phyloP scores from a whole-genome alignment of 30 jellyfish, hydroid and myxozoan genomes.

The Aurelia coerulea region DNA sequence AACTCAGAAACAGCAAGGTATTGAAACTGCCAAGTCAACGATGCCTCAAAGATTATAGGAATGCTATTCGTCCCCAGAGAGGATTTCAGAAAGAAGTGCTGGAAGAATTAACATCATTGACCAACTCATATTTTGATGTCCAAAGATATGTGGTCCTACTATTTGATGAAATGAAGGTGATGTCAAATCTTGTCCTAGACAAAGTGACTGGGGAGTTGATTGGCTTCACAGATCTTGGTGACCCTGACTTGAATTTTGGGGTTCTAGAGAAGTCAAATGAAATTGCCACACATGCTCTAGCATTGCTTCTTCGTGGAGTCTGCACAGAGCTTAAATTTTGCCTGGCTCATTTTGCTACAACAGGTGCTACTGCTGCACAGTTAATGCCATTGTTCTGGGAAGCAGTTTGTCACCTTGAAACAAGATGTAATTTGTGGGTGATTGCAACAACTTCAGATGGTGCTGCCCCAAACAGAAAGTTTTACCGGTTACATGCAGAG shows the following conservation, averaged over 20 bases:
- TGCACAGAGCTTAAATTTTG: conserved; percentile 40
- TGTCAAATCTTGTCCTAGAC: conserved; percentile 46
- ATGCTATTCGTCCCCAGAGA: conserved; percentile 34
- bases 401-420: conserved; percentile 48
- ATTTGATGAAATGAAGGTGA: conserved; percentile 59
- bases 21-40: conserved; percentile 41
- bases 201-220: conserved; percentile 58
- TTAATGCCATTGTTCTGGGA: conserved; percentile 68
- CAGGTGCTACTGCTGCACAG: conserved; percentile 45
- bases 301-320: conserved; percentile 46
- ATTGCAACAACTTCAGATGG: conserved; percentile 64
- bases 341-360: conserved; percentile 57
- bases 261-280: conserved; percentile 28
- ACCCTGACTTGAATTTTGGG: conserved; percentile 53
- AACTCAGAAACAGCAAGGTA: conserved; percentile 28
- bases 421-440: conserved; percentile 56
- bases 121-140: conserved; percentile 6
- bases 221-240: conserved; percentile 63
- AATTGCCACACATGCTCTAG: conserved; percentile 63
- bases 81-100: conserved; percentile 47
- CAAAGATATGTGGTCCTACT: conserved; percentile 55
- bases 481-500: conserved; percentile 26
- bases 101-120: conserved; percentile 14
- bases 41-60: conserved; percentile 46
- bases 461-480: conserved; percentile 48